phyloP scores from a whole-genome alignment of 1,140 invertebrate species.

The Sminthurides bifidus region DNA sequence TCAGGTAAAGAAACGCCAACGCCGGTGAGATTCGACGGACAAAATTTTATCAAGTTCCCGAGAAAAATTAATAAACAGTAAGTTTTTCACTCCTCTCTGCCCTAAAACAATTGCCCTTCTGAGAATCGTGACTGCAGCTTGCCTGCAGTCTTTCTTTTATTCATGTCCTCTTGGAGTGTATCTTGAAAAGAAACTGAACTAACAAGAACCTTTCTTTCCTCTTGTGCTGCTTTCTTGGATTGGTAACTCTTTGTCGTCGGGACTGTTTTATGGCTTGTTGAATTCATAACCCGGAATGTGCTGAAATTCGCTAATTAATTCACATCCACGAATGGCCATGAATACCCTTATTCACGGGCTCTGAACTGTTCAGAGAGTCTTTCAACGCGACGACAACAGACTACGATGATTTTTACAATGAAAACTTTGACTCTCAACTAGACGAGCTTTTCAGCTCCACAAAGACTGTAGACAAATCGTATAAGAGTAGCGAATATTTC shows the following conservation, averaged over 20 bases:
- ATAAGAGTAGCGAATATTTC: slow-evolving; percentile 35
- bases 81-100: slow-evolving; percentile 30
- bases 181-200: not conserved
- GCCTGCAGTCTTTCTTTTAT: not conserved
- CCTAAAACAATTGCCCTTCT: not conserved
- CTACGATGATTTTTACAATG: slow-evolving; percentile 33
- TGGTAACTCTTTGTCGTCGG: not conserved
- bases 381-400: slow-evolving; percentile 34
- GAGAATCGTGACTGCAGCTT: not conserved
- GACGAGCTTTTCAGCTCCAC: slow-evolving; percentile 28
- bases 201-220: not conserved
- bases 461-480: slow-evolving; percentile 5
- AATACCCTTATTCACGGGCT: not conserved
- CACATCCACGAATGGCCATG: not conserved
- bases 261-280: not conserved
- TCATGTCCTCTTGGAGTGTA: not conserved
- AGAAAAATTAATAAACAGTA: slow-evolving; percentile 49
- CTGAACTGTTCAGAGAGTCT: slow-evolving; percentile 30
- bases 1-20: slow-evolving; percentile 40
- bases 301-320: not conserved
- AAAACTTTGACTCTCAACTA: slow-evolving; percentile 32
- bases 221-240: not conserved
- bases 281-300: not conserved
- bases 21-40: slow-evolving; percentile 50
- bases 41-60: slow-evolving; percentile 49